Percentiles rank a stretch among this genome's conserved stretches.
phyloP scores from a whole-genome alignment of 2,888 invertebrate species.

The Shargacucullia verbasci region DNA sequence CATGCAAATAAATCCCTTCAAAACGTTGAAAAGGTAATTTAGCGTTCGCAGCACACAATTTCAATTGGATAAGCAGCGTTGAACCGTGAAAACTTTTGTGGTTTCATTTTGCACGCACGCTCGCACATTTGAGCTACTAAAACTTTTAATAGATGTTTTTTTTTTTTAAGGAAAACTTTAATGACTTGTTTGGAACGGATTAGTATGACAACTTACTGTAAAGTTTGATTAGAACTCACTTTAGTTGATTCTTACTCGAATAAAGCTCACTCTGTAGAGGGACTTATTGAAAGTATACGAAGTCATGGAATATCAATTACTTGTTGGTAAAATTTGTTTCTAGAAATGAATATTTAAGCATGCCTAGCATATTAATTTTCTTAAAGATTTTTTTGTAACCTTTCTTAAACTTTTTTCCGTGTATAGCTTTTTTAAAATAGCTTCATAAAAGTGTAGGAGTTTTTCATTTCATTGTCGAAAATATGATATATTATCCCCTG shows the following conservation, averaged over 20 bases:
- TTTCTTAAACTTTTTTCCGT: no score
- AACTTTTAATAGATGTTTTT: conserved; percentile 59
- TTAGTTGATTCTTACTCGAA: conserved; percentile 2
- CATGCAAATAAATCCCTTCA: conserved; percentile 13
- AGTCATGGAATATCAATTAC: neutral
- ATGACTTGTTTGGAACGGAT: conserved; percentile 49
- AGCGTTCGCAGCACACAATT: conserved; percentile 37
- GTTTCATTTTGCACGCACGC: conserved; percentile 61
- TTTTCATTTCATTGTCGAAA: no score
- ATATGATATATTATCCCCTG: no score
- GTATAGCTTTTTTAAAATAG: no score
- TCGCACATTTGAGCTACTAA: conserved; percentile 28
- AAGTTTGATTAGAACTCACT: conserved; percentile 43
- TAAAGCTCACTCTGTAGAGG: conserved; percentile 4
- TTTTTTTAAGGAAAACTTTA: conserved; percentile 54
- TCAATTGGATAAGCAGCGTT: conserved; percentile 36
- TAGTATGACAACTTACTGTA: conserved; percentile 24
- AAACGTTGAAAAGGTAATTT: conserved; percentile 34
- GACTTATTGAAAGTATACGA: conserved; percentile 3
- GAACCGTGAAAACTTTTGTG: conserved; percentile 57
- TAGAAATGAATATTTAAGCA: no score
- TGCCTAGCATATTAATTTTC: no score
- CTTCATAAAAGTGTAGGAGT: no score
- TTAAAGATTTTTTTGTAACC: no score
- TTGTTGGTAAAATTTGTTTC: no score